Conservation (phyloP, 2,797 vertebrate genomes). For the Sternarchorhynchus goeldii region DNA sequence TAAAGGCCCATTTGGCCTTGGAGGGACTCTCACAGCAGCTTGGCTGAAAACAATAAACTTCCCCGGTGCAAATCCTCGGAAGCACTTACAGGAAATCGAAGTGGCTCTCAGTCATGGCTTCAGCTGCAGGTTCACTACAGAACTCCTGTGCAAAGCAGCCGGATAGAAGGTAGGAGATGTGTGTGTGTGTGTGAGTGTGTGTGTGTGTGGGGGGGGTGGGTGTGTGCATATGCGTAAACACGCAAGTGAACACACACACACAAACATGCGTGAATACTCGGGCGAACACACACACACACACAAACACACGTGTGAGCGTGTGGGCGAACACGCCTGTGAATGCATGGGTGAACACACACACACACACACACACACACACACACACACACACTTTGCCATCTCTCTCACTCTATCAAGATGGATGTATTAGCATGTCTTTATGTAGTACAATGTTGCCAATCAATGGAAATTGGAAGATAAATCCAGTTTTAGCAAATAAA, state of each 20-base stretch:
- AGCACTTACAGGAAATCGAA: conserved; percentile 44
- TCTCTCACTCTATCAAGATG: neutral
- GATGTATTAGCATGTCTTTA: too few species aligned
- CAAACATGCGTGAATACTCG: too few species aligned
- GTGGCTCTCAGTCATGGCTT: conserved; percentile 29
- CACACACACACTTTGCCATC: neutral
- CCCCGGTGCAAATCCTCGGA: conserved; percentile 19
- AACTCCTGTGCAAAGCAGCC: neutral
- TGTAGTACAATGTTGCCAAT: too few species aligned
- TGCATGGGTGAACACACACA: conserved; percentile 58
- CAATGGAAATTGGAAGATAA: too few species aligned
- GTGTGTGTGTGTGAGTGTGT: conserved; percentile 21
- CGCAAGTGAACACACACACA: conserved; percentile 53
- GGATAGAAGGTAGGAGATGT: conserved; percentile 6
- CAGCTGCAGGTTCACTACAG: conserved; percentile 13
- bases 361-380: conserved; percentile 39
- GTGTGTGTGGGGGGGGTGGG: conserved; percentile 34
- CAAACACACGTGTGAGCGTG: neutral
- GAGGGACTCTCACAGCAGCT: conserved; percentile 8
- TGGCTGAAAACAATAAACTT: conserved; percentile 27
- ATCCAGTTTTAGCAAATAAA: too few species aligned
- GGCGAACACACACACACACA: neutral
- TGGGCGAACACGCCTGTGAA: neutral
- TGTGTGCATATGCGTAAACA: conserved; percentile 54
- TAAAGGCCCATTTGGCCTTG: conserved; percentile 30